These are phyloP conservation scores for Genyomyrus donnyi DNA, from an alignment of 2,113 vertebrate species.

Conservation along the genomic window DNA sequence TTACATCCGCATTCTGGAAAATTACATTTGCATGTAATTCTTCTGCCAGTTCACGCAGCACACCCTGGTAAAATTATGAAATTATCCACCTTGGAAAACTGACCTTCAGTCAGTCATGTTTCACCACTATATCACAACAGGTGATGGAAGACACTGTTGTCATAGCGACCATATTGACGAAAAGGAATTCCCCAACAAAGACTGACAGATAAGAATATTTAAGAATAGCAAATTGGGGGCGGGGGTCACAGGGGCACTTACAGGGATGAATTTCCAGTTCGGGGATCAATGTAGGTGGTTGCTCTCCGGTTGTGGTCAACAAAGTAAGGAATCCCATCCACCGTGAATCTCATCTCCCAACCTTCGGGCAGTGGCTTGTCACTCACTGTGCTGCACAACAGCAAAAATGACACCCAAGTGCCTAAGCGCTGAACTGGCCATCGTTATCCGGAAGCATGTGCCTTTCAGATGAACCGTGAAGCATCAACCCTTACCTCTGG, in stretches of 20 bases:
- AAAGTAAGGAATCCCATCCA: conserved; percentile 94
- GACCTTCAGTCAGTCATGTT: not conserved
- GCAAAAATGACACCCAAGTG: not conserved
- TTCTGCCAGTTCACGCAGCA: too few species aligned
- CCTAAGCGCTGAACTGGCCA: not conserved
- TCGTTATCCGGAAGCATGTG: not conserved
- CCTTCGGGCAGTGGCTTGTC: conserved; percentile 95
- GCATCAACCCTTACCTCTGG: conserved; percentile 73
- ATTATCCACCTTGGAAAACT: not conserved
- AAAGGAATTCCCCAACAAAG: not conserved
- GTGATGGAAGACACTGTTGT: not conserved
- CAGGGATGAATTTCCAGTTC: conserved; percentile 95
- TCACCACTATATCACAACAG: not conserved
- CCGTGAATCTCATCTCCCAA: conserved; percentile 98
- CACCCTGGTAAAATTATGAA: not conserved
- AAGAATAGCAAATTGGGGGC: not conserved
- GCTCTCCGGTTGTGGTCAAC: conserved; percentile 93
- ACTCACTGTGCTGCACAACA: conserved; percentile 73
- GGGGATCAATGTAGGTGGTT: conserved; percentile 94
- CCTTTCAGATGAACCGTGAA: not conserved
- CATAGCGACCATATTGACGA: not conserved
- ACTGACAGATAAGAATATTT: not conserved
- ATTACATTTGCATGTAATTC: not conserved
- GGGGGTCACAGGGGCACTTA: conserved; percentile 53
- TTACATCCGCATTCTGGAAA: not conserved